Evolutionary conservation across 2,888 invertebrate genomes (phyloP).

Genomic region (Arctia plantaginis): DNA sequence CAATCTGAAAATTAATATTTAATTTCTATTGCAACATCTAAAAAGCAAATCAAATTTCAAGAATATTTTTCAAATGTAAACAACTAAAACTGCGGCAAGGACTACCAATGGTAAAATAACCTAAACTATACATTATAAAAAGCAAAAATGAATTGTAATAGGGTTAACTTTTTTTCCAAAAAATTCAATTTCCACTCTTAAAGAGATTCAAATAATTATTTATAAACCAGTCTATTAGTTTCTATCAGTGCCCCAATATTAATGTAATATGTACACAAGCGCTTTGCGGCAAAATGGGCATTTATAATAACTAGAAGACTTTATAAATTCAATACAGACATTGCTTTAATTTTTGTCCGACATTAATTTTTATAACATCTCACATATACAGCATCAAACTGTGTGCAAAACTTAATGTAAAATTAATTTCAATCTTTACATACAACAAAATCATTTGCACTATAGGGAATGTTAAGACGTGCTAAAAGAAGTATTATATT

Average conservation of each 20-base stretch:
- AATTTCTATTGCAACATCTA: constrained; percentile 20
- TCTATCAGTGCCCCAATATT: constrained; percentile 68
- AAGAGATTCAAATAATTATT: constrained; percentile 77
- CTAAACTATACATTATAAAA: constrained; percentile 36
- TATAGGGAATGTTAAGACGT: constrained; percentile 50
- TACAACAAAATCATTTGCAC: constrained; percentile 42
- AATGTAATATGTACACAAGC: constrained; percentile 61
- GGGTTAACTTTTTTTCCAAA: constrained; percentile 30
- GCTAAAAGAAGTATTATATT: constrained; percentile 19
- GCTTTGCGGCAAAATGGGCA: constrained; percentile 73
- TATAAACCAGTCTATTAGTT: constrained; percentile 80
- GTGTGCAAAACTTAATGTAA: constrained; percentile 34
- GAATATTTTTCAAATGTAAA: constrained; percentile 22
- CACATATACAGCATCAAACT: constrained; percentile 28
- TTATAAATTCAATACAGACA: constrained; percentile 34
- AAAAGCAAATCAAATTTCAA: constrained; percentile 34
- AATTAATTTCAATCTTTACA: constrained; percentile 39
- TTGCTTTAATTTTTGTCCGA: constrained; percentile 31
- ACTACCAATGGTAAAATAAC: constrained; percentile 40
- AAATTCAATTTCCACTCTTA: constrained; percentile 67
- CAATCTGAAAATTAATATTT: constrained; percentile 11
- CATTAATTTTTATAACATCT: constrained; percentile 25
- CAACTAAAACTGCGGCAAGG: constrained; percentile 26
- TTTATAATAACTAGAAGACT: constrained; percentile 39
- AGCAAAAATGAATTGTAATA: constrained; percentile 30